Base-by-base conservation (phyloP, 1,140 invertebrate species). In the Nasonia vitripennis region DNA sequence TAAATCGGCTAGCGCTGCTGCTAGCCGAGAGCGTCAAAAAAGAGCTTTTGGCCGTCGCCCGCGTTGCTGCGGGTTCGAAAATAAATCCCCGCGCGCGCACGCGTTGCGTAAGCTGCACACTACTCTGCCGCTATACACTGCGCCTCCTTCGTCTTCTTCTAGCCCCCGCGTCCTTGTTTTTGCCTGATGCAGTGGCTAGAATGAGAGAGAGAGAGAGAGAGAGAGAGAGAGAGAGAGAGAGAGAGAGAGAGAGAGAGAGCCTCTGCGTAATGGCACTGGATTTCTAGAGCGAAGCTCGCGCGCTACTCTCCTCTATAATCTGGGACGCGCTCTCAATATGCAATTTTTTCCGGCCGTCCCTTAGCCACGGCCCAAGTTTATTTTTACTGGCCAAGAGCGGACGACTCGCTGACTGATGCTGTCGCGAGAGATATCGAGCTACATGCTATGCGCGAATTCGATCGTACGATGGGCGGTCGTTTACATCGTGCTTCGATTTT, bases 221-320 rank as follows among this genome's bases (percentile, higher is more conserved):
- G 74, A 1, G 27, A 48, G 45, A 48, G 41, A 80, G 27, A 34
- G 37, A 70, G 68, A 5, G 14, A 74, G 45, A 37, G 34, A 71
- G 48, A 7, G 17, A 78, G 55, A 83, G 37, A 48, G 45, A 51
- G n/a, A n/a, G 41, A n/a, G 62, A 20, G 74, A 1, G 27, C 62
- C 68, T 34, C 31, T 71, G 27, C 83, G 70, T 80, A 80, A 85
- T 85, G 83, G 78, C 83, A 81, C 83, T 85, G 83, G 31, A 85
- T 85, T 85, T 85, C 78, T 85, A 85, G 83, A 85, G 70, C 83
- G 14, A 80, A 85, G 70, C 78, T 51, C 78, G 31, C 48, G 82
- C 82, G 14, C 70, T 31, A 34, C 37, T 11, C 68, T 75, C 34
- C 5, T 23, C 34, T 79, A 45, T 71, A 79, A 85, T 85, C 83